phyloP scores from a whole-genome alignment of 1,140 invertebrate genomes.

The Drosophila varians region DNA sequence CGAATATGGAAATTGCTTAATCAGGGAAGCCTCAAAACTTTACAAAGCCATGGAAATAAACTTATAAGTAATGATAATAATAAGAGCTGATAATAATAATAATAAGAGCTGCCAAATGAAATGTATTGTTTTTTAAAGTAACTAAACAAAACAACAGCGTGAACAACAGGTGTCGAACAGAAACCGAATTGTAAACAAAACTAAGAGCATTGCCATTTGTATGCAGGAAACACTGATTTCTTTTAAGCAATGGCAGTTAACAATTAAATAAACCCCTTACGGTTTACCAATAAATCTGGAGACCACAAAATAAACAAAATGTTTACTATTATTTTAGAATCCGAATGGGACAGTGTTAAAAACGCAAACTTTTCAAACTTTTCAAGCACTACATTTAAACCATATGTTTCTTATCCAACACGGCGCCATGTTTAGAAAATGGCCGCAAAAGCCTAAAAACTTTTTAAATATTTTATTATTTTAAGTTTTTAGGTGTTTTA shows the following conservation, averaged over 20 bases:
- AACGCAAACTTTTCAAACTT: background rate
- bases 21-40: constrained; percentile 18
- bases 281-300: background rate
- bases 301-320: background rate
- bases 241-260: no score
- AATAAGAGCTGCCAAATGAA: background rate
- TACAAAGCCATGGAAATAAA: no score
- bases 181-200: background rate
- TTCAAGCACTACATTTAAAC: background rate
- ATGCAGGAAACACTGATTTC: background rate
- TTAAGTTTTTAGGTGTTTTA: no score
- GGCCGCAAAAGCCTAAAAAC: background rate
- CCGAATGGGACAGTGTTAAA: background rate
- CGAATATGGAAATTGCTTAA: no score
- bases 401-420: background rate
- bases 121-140: background rate
- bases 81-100: background rate
- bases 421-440: background rate
- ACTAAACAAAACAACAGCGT: background rate
- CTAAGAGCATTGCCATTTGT: background rate
- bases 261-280: background rate
- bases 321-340: background rate
- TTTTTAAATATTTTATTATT: no score
- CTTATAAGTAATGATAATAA: background rate
- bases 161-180: background rate